These are phyloP conservation scores for Andricus curvator DNA, from an alignment of 2,888 invertebrate genomes.

Conservation along the genomic window DNA sequence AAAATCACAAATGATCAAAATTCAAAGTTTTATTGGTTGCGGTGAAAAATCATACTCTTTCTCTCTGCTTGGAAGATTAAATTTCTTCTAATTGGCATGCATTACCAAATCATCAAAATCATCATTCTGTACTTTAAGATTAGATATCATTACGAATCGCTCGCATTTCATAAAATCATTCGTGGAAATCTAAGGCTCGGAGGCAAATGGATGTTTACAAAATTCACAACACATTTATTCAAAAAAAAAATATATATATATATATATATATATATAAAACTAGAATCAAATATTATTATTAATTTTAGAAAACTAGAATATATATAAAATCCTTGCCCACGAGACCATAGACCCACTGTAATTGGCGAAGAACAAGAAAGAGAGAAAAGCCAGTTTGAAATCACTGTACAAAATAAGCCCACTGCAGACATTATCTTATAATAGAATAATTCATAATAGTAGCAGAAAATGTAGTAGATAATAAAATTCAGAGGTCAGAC, in stretches of 20 bases:
- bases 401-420: conserved; percentile 73
- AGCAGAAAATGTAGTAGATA: conserved; percentile 40
- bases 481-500: conserved; percentile 18
- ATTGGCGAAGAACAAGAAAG: conserved; percentile 70
- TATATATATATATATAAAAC: too few relatives aligned
- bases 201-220: conserved; percentile 1
- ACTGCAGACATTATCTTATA: conserved; percentile 54
- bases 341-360: conserved; percentile 69
- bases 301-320: neutral
- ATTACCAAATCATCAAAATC: conserved; percentile 71
- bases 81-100: conserved; percentile 78
- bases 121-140: conserved; percentile 63
- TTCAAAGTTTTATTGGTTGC: conserved; percentile 74
- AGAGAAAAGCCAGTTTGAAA: conserved; percentile 75
- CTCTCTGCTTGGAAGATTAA: conserved; percentile 75
- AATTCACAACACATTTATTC: neutral
- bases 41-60: conserved; percentile 78
- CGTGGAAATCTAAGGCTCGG: conserved; percentile 47
- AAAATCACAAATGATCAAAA: conserved; percentile 67
- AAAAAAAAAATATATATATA: neutral
- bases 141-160: conserved; percentile 63
- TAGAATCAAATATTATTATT: too few relatives aligned
- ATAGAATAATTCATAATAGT: conserved; percentile 30
- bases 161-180: conserved; percentile 71
- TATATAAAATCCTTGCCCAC: conserved; percentile 56